A percentile compares a stretch with the other conserved stretches of the same genome.
These are phyloP conservation scores for Acrobasis repandana DNA, from an alignment of 2,888 invertebrate genomes.

Conservation along the genomic window DNA sequence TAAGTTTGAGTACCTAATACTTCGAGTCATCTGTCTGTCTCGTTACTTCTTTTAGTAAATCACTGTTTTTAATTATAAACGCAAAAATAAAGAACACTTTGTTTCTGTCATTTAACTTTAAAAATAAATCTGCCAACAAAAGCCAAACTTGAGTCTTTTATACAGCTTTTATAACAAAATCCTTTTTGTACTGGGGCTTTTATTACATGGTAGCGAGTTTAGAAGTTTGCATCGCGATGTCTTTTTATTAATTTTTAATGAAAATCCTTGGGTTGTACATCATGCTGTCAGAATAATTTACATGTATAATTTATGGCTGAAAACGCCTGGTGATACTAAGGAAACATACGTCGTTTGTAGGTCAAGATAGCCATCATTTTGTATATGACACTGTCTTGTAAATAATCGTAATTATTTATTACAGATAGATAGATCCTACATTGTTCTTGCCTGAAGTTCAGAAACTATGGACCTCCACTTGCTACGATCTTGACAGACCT, in stretches of 20 bases:
- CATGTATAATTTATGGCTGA: slow-evolving; percentile 5
- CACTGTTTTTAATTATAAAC: background rate
- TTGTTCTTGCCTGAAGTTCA: no score
- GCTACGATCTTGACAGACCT: no score
- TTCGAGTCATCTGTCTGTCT: background rate
- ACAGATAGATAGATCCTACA: no score
- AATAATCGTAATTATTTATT: no score
- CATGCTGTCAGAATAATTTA: slow-evolving; percentile 9
- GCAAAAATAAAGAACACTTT: slow-evolving; percentile 12
- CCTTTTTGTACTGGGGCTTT: slow-evolving; percentile 22
- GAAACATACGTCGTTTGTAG: no score
- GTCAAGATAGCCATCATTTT: no score
- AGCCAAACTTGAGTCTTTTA: slow-evolving; percentile 20
- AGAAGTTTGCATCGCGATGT: slow-evolving; percentile 21
- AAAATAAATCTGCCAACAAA: slow-evolving; percentile 23
- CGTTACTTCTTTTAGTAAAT: background rate
- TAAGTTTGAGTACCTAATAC: background rate
- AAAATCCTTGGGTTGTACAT: slow-evolving; percentile 15
- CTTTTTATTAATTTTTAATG: slow-evolving; percentile 23
- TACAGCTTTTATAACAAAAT: slow-evolving; percentile 22
- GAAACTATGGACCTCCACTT: no score
- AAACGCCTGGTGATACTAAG: background rate
- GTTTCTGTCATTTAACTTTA: slow-evolving; percentile 21
- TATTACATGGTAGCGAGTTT: slow-evolving; percentile 24
- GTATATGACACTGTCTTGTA: no score